phyloP scores from a whole-genome alignment of 2,888 invertebrate species.

The Druceiella hillmani region DNA sequence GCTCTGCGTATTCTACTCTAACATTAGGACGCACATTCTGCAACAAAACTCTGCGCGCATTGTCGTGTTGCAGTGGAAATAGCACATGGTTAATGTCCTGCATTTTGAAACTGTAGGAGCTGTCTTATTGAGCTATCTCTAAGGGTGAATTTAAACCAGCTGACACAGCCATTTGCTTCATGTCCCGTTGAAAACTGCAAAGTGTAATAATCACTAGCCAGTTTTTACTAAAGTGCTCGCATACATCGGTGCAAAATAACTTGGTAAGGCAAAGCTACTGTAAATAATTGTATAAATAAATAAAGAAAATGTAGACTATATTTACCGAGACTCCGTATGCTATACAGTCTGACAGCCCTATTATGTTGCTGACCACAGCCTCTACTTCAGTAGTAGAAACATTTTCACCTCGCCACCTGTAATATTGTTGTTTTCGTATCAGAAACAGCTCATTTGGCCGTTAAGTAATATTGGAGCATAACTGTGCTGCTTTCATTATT shows the following conservation, averaged over 20 bases:
- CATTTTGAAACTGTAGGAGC: too few species aligned
- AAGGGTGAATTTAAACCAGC: not conserved
- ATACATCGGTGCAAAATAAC: not conserved
- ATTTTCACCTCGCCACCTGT: slow-evolving; percentile 92
- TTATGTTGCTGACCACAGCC: slow-evolving; percentile 74
- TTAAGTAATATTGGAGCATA: too few species aligned
- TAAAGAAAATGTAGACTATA: slow-evolving; percentile 12
- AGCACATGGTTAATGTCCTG: too few species aligned
- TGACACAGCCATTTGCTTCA: not conserved
- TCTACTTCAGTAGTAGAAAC: slow-evolving; percentile 96
- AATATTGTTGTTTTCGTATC: slow-evolving; percentile 10
- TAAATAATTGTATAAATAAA: slow-evolving; percentile 1
- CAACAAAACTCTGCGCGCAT: too few species aligned
- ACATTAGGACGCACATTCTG: too few species aligned
- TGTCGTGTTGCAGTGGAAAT: too few species aligned
- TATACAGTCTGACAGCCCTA: slow-evolving; percentile 73
- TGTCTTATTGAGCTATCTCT: not conserved
- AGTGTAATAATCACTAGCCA: too few species aligned
- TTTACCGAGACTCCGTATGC: slow-evolving; percentile 87
- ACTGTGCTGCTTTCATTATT: too few species aligned
- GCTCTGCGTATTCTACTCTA: too few species aligned
- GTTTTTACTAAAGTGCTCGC: too few species aligned
- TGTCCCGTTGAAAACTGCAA: too few species aligned
- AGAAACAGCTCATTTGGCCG: not conserved
- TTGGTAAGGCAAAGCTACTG: too few species aligned